These are phyloP conservation scores for Pseudomugil tenellus DNA, from an alignment of 2,797 vertebrate genomes.

Conservation along the genomic window DNA sequence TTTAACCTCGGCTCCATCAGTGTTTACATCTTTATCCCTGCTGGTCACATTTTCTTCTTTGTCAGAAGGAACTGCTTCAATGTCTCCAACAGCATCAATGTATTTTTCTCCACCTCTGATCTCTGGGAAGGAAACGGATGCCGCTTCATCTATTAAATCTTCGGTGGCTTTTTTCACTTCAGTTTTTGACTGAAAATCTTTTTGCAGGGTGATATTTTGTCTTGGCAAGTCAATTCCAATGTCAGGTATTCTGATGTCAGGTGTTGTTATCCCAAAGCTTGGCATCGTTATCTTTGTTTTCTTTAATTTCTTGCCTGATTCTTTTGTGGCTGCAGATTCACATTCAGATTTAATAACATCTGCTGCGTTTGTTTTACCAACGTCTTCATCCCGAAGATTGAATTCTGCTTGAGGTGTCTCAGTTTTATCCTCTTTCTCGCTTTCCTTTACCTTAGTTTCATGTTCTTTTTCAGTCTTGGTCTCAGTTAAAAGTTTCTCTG, in stretches of 20 bases:
- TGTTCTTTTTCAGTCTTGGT: slow-evolving; percentile 46
- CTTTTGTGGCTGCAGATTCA: slow-evolving; percentile 26
- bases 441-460: slow-evolving; percentile 35
- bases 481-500: slow-evolving; percentile 54
- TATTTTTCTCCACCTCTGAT: slow-evolving; percentile 4
- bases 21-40: slow-evolving; percentile 29
- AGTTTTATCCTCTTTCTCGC: slow-evolving; percentile 41
- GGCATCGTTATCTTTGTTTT: slow-evolving; percentile 59
- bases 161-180: slow-evolving; percentile 34
- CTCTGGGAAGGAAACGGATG: slow-evolving; percentile 4
- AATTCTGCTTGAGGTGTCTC: slow-evolving; percentile 65
- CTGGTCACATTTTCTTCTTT: slow-evolving; percentile 30
- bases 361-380: slow-evolving; percentile 24
- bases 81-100: slow-evolving; percentile 27
- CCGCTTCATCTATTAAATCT: slow-evolving; percentile 42
- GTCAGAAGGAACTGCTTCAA: slow-evolving; percentile 29
- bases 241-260: slow-evolving; percentile 68
- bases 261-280: slow-evolving; percentile 63
- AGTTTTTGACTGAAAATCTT: slow-evolving; percentile 34
- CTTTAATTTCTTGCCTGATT: slow-evolving; percentile 63
- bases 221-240: slow-evolving; percentile 66
- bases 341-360: slow-evolving; percentile 17
- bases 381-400: slow-evolving; percentile 4
- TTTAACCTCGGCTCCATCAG: slow-evolving; percentile 39
- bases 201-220: slow-evolving; percentile 42